These are phyloP conservation scores for Leptopilina drosophilae DNA, from an alignment of 2,888 invertebrate species.

Conservation along the genomic window DNA sequence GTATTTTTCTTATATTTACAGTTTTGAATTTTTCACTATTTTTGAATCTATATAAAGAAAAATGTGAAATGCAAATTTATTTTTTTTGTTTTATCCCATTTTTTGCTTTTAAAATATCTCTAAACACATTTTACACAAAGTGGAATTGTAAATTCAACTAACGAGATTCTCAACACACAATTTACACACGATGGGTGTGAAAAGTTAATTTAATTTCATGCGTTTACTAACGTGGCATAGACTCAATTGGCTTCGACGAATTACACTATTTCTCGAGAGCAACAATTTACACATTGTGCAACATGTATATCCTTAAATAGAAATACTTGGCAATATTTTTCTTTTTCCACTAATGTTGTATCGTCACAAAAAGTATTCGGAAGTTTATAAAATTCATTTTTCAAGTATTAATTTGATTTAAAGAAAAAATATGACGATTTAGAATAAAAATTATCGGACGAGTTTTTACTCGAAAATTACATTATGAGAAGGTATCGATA, in stretches of 20 bases:
- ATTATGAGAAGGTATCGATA: too few species aligned
- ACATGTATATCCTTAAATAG: slow-evolving; percentile 31
- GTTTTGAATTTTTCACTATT: too few species aligned
- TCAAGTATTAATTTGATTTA: too few species aligned
- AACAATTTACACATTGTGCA: slow-evolving; percentile 34
- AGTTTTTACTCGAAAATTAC: background rate
- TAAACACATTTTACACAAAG: background rate
- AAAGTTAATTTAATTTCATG: slow-evolving; percentile 29
- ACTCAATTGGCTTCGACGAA: slow-evolving; percentile 52
- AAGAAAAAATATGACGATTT: background rate
- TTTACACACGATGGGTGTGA: slow-evolving; percentile 24
- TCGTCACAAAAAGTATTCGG: background rate
- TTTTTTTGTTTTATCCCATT: background rate
- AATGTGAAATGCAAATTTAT: background rate
- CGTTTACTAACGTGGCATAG: slow-evolving; percentile 32
- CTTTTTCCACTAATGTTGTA: background rate
- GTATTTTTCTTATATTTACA: too few species aligned
- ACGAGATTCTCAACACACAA: slow-evolving; percentile 3
- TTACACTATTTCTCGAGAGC: slow-evolving; percentile 39
- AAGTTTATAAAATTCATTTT: background rate
- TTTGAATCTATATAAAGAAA: too few species aligned
- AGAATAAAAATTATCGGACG: background rate
- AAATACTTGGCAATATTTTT: slow-evolving; percentile 31
- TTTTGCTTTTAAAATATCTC: slow-evolving; percentile 14
- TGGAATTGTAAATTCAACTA: slow-evolving; percentile 12